A percentile compares a stretch with the other conserved stretches of the same genome.
Evolutionary conservation across 2,888 invertebrate genomes (phyloP).

Genomic region (Pterostichus madidus): DNA sequence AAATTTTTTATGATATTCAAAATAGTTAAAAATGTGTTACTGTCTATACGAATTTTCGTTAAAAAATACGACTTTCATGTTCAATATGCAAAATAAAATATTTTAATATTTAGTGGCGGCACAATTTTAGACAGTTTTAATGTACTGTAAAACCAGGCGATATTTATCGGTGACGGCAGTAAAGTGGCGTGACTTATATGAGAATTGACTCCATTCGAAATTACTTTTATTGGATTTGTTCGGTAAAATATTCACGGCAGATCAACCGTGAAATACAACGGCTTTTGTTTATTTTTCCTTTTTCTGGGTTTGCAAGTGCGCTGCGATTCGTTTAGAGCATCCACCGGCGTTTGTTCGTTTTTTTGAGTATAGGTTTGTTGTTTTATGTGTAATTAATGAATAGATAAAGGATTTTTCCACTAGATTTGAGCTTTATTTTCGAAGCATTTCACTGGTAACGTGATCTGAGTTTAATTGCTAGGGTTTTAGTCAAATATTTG

Average conservation of each 20-base stretch:
- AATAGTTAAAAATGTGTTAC: no score
- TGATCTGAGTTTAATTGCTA: slow-evolving; percentile 13
- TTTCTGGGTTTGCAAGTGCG: not conserved
- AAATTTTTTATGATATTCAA: no score
- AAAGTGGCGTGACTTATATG: no score
- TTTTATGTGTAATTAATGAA: slow-evolving; percentile 15
- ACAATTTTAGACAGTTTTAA: no score
- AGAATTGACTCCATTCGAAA: not conserved
- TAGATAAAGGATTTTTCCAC: slow-evolving; percentile 14
- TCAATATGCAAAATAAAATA: no score
- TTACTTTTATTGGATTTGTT: slow-evolving; percentile 2
- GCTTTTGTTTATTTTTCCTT: not conserved
- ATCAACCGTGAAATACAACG: slow-evolving; percentile 1
- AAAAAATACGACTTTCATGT: no score
- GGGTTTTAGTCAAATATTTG: not conserved
- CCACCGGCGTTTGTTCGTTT: not conserved
- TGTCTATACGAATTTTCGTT: no score
- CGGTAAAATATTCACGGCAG: not conserved
- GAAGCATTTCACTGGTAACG: no score
- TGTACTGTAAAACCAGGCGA: no score
- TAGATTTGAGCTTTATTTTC: not conserved
- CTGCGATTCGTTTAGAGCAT: no score
- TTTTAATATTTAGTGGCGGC: no score
- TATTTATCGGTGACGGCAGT: no score
- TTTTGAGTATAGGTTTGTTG: not conserved